A percentile compares a stretch with the other conserved stretches of the same genome.
These are phyloP conservation scores for Gnathonemus longibarbis DNA, from an alignment of 2,113 vertebrate species.

Conservation along the genomic window DNA sequence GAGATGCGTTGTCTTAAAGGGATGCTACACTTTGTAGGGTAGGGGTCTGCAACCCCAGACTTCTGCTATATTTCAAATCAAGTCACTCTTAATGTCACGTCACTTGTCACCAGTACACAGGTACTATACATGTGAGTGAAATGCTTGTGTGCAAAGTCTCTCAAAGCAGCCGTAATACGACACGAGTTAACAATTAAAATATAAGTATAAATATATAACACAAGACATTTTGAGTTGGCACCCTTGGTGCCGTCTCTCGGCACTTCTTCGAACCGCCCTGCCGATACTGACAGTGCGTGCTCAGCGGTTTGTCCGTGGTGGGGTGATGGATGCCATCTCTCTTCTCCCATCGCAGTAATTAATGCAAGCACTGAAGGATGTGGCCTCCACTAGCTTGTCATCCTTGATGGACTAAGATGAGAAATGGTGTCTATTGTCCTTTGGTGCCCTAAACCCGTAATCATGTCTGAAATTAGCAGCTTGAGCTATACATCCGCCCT, in stretches of 20 bases:
- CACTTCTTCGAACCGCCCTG: neutral
- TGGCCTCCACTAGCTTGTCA: neutral
- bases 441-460: neutral
- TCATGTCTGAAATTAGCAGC: neutral
- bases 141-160: no score
- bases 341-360: neutral
- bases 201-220: no score
- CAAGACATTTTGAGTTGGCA: neutral
- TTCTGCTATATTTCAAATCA: neutral
- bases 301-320: neutral
- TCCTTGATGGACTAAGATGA: neutral
- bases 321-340: neutral
- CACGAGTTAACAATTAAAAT: no score
- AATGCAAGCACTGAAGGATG: neutral
- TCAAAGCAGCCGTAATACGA: no score
- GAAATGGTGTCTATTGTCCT: neutral
- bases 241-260: neutral
- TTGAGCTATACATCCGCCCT: neutral
- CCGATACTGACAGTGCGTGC: neutral
- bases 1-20: neutral
- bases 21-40: neutral
- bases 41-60: neutral
- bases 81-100: no score
- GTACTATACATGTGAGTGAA: no score
- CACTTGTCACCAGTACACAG: no score